Percentiles rank a stretch among this genome's conserved stretches.
These are phyloP conservation scores for Ypsolopha scabrella DNA, from an alignment of 2,888 invertebrate genomes.

Conservation along the genomic window DNA sequence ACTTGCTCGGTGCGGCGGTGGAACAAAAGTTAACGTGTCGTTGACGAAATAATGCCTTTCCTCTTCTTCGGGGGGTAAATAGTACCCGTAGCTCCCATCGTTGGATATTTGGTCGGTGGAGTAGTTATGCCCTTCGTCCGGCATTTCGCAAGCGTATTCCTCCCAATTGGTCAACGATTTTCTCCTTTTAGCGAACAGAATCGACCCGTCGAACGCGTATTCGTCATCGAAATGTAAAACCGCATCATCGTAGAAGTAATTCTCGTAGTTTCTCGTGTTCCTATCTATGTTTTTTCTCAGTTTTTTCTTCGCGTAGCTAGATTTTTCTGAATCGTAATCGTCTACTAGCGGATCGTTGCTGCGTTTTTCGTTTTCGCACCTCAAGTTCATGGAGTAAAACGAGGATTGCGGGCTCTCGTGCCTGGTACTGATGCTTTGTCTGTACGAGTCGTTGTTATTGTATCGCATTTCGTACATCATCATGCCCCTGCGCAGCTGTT, in stretches of 20 bases:
- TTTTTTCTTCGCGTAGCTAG: conserved; percentile 58
- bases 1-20: conserved; percentile 61
- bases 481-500: conserved; percentile 54
- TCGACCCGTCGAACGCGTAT: conserved; percentile 60
- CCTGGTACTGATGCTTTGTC: conserved; percentile 34
- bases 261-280: conserved; percentile 44
- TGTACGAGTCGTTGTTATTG: conserved; percentile 42
- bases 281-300: conserved; percentile 58
- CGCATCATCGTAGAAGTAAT: conserved; percentile 63
- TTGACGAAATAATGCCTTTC: conserved; percentile 52
- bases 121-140: conserved; percentile 15
- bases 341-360: conserved; percentile 60
- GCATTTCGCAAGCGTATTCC: conserved; percentile 39
- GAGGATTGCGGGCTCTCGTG: conserved; percentile 49
- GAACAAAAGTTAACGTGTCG: conserved; percentile 56
- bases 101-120: conserved; percentile 40
- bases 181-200: conserved; percentile 58
- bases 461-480: conserved; percentile 43
- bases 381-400: conserved; percentile 47
- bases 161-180: conserved; percentile 55
- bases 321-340: conserved; percentile 60
- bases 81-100: conserved; percentile 61
- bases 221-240: conserved; percentile 61
- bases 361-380: conserved; percentile 38
- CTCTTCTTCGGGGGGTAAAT: conserved; percentile 51